A percentile compares a stretch with the other conserved stretches of the same genome.
Conservation (phyloP, 2,888 invertebrate species). For the Zeuzera pyrina region DNA sequence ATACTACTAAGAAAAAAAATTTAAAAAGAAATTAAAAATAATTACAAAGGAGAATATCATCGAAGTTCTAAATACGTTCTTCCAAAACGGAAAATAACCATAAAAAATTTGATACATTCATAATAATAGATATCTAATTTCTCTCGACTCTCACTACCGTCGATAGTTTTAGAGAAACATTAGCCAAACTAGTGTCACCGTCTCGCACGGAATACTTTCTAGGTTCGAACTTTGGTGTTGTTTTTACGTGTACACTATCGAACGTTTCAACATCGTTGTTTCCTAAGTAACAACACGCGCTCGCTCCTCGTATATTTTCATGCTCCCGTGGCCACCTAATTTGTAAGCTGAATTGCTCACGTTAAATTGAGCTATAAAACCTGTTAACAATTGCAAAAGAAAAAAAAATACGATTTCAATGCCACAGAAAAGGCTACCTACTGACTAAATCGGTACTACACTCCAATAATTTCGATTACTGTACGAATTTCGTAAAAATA, state of each 20-base stretch:
- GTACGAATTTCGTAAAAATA: background rate
- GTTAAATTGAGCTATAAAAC: slow-evolving; percentile 34
- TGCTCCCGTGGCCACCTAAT: slow-evolving; percentile 40
- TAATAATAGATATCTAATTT: slow-evolving; percentile 10
- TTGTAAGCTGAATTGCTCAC: slow-evolving; percentile 33
- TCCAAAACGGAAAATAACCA: background rate
- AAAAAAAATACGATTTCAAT: slow-evolving; percentile 49
- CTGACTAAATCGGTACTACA: slow-evolving; percentile 30
- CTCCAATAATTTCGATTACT: slow-evolving; percentile 33
- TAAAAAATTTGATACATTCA: background rate
- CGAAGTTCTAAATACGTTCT: background rate
- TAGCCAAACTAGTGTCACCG: slow-evolving; percentile 12
- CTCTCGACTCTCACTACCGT: slow-evolving; percentile 11
- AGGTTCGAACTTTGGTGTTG: slow-evolving; percentile 10
- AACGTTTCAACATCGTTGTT: slow-evolving; percentile 26
- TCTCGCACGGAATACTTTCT: slow-evolving; percentile 21
- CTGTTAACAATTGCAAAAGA: slow-evolving; percentile 31
- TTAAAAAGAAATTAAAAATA: too few species aligned
- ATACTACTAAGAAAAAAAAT: too few species aligned
- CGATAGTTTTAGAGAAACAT: slow-evolving; percentile 10
- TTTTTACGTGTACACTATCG: slow-evolving; percentile 19
- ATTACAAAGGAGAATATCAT: background rate
- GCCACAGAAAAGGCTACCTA: slow-evolving; percentile 42
- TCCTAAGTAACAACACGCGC: slow-evolving; percentile 25
- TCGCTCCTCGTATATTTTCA: slow-evolving; percentile 37